Evolutionary conservation across 2,113 vertebrate genomes (phyloP), one percentile per base, ranked within the genome.

Genomic region (Phyllopteryx taeniolatus): DNA sequence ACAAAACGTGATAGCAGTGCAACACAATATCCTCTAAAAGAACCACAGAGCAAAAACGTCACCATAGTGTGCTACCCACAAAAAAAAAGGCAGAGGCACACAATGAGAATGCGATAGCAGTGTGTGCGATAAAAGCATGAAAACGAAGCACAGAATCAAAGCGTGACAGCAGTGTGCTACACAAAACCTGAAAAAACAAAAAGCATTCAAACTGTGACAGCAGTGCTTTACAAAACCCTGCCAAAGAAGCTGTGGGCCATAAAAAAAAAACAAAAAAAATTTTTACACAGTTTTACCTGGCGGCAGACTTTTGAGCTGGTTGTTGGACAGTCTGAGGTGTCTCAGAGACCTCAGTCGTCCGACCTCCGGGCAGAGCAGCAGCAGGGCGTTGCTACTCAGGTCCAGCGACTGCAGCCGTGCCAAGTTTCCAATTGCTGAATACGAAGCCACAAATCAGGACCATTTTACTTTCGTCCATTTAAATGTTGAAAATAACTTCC

Each of bases 301-400:
- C 39, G 90, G 98, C 70, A 99, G 91, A 67, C 91, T 94, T 71
- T 94, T 95, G 64, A 99, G 92, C 54, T 95, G 95, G 91, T 99
- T 99, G 80, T 96, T 96, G 19, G 96, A 95, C 83, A 99, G 87
- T 67, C 95, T 93, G 35, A 99, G 94, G 74, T 98, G 97, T 49
- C 96, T 94, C 65, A 99, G 77, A 22, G 96, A 96, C 83, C 93
- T 92, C 83, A 99, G 91, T n/a, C 92, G 93, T 71, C 97, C 96
- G 19, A 99, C 94, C 90, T 98, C 95, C 0, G 97, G 96, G 85
- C 97, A 98, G 70, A 99, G 92, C 1, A 97, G 85, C 89, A 96
- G 95, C 64, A 98, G 94, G 73, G 94, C 94, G 73, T 99, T 99
- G 87, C 96, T 95, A 85, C 97, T 98, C 68, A 99, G 91, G 82